Evolutionary conservation across 1,140 invertebrate genomes (phyloP), one percentile per base, ranked within the genome.

Genomic region (Leucophenga varia): DNA sequence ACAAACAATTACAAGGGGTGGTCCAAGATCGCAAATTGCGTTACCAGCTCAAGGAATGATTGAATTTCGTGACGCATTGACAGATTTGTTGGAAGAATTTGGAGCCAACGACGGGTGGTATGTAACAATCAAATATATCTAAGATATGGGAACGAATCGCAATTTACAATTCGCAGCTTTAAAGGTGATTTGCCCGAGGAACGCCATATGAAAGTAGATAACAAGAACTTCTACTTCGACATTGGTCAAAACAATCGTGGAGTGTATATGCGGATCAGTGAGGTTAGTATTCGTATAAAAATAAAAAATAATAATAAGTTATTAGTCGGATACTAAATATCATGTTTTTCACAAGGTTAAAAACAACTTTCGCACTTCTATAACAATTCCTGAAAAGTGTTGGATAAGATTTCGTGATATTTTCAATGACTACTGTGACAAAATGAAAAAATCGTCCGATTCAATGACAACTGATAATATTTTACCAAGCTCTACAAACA

Each of bases 211-310:
- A 88, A 95, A 63, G 94, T 97, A 59, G 95, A 98, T 82, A 97
- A 97, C 82, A 98, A 99, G 80, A 97, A 97, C 79, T 99, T 98
- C 82, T 98, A 97, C 81, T 98, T 99, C 81, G 95, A 99, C 82
- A 93, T 97, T 76, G 95, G 95, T 50, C 94, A 97, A 79, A 99
- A 98, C 80, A 95, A 95, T 79, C 87, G 95, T 75, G 96, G 96
- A 58, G 91, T 97, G 61, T 98, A 97, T 79, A 94, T 98, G 91
- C 89, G 95, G 79, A 93, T 98, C 76, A 96, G 94, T 72, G 96
- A 98, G 86, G 94, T 96, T 78, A 79, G 78, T 74, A 25, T 18
- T 32, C 17, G 14, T 2, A 25, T 25, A n/a, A n/a, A n/a, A n/a
- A n/a, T n/a, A n/a, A n/a, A n/a, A n/a, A n/a, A n/a, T n/a, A n/a